These are phyloP conservation scores for Reticulitermes lucifugus DNA, from an alignment of 2,888 invertebrate species.

Conservation along the genomic window DNA sequence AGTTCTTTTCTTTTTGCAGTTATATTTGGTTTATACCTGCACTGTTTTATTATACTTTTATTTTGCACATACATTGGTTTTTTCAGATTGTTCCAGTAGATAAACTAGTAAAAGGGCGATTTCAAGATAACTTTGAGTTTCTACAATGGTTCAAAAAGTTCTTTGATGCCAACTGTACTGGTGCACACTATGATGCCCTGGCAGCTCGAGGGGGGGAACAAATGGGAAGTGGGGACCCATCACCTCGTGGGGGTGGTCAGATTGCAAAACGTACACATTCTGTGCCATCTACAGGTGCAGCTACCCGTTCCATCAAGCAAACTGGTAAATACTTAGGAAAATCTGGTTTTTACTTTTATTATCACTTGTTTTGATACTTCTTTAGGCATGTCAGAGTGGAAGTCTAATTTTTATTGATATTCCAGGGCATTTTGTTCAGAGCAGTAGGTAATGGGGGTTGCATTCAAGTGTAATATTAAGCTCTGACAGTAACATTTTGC, in stretches of 20 bases:
- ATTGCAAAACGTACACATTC: slow-evolving; percentile 49
- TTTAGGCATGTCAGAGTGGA: too few relatives aligned
- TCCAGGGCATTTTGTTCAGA: too few relatives aligned
- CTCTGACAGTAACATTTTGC: too few relatives aligned
- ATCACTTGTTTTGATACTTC: too few relatives aligned
- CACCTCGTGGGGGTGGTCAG: slow-evolving; percentile 65
- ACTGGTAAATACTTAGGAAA: slow-evolving; percentile 45
- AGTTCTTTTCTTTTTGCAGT: slow-evolving; percentile 18
- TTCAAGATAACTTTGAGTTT: slow-evolving; percentile 99
- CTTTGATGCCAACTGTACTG: slow-evolving; percentile 98
- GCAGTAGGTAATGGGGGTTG: too few relatives aligned
- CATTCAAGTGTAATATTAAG: too few relatives aligned
- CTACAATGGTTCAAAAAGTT: slow-evolving; percentile 99
- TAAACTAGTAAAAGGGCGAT: slow-evolving; percentile 96
- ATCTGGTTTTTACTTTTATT: too few relatives aligned
- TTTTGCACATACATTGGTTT: slow-evolving; percentile 54
- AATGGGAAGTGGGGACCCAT: slow-evolving; percentile 81
- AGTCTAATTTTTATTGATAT: too few relatives aligned
- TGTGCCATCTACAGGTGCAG: slow-evolving; percentile 55
- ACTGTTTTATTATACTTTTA: slow-evolving; percentile 30
- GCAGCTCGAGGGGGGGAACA: slow-evolving; percentile 86
- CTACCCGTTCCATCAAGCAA: slow-evolving; percentile 65
- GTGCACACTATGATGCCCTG: slow-evolving; percentile 92
- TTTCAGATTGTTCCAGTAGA: slow-evolving; percentile 91
- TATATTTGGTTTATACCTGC: slow-evolving; percentile 32